Evolutionary conservation across 2,888 invertebrate species (phyloP).

Genomic region (Clepsis dumicolana): DNA sequence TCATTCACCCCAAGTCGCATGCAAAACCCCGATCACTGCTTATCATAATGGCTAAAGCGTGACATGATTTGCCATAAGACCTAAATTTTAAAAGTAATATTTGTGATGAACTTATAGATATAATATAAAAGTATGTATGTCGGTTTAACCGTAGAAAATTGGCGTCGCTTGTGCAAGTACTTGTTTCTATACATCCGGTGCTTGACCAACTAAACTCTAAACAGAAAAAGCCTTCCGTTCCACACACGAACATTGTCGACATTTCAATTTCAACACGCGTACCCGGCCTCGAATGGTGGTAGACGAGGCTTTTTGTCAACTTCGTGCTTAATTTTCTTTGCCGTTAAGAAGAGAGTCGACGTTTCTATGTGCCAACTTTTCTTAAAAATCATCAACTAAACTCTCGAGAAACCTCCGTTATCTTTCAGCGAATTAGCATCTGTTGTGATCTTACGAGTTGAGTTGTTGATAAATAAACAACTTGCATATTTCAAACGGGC

Average conservation of each 20-base stretch:
- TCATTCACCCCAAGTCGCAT: too few relatives aligned
- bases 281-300: slow-evolving; percentile 53
- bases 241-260: slow-evolving; percentile 77
- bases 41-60: slow-evolving; percentile 59
- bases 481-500: neutral
- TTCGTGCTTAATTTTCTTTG: slow-evolving; percentile 75
- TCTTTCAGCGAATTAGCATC: slow-evolving; percentile 17
- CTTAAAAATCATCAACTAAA: slow-evolving; percentile 14
- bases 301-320: slow-evolving; percentile 72
- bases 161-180: slow-evolving; percentile 54
- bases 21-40: too few relatives aligned
- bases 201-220: slow-evolving; percentile 72
- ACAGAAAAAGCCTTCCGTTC: slow-evolving; percentile 78
- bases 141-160: slow-evolving; percentile 56
- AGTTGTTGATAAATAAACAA: slow-evolving; percentile 20
- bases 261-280: slow-evolving; percentile 71
- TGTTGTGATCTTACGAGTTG: slow-evolving; percentile 9
- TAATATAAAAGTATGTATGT: too few relatives aligned
- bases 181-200: slow-evolving; percentile 76
- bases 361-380: slow-evolving; percentile 53
- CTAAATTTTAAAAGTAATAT: slow-evolving; percentile 53
- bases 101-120: slow-evolving; percentile 51
- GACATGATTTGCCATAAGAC: slow-evolving; percentile 56
- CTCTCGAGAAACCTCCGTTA: slow-evolving; percentile 1
- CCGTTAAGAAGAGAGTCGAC: slow-evolving; percentile 57